phyloP scores from a whole-genome alignment of 2,113 vertebrate genomes.

The Ursus arctos region DNA sequence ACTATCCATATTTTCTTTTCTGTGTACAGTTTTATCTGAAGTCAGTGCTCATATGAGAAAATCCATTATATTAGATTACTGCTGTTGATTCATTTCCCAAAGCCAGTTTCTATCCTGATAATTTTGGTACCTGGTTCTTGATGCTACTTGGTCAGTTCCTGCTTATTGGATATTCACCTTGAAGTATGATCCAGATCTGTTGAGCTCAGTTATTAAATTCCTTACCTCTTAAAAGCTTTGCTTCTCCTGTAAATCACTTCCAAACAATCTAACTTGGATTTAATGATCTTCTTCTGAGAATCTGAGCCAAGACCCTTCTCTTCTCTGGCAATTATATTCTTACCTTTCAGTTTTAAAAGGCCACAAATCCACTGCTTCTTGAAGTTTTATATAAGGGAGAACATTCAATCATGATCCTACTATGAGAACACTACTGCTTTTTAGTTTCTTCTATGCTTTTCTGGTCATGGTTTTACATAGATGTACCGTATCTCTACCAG shows the following conservation, averaged over 20 bases:
- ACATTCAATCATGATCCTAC: not conserved
- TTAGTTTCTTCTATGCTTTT: not conserved
- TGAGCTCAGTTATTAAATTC: not conserved
- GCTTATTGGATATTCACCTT: not conserved
- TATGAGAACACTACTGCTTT: not conserved
- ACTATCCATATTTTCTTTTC: not conserved
- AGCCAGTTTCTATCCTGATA: not conserved
- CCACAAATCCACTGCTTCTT: not conserved
- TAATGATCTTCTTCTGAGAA: not conserved
- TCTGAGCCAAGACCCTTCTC: not conserved
- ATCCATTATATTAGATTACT: not conserved
- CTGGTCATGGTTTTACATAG: not conserved
- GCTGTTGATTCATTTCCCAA: not conserved
- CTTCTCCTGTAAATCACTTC: not conserved
- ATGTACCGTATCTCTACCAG: not conserved
- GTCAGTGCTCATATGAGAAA: not conserved
- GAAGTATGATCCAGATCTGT: not conserved
- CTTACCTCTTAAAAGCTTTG: not conserved
- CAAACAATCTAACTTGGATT: not conserved
- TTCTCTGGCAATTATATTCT: not conserved
- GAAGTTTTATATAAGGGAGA: not conserved
- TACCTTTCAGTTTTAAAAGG: not conserved
- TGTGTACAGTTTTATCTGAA: slow-evolving; percentile 4
- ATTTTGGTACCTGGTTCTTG: not conserved
- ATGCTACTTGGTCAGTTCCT: not conserved